Conservation (phyloP, 2,797 vertebrate species). For the Chanos chanos region DNA sequence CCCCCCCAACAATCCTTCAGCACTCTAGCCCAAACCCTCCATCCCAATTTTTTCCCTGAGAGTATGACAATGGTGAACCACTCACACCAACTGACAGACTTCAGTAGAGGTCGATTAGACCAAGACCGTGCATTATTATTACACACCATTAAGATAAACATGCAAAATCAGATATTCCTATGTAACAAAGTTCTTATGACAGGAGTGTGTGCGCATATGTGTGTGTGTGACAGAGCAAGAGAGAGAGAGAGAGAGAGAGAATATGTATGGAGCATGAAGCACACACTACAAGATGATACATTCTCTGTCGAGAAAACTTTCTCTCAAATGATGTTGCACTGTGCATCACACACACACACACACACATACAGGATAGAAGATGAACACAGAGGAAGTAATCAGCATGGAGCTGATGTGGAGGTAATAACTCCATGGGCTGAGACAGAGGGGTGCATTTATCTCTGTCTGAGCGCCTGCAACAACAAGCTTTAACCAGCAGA, state of each 20-base stretch:
- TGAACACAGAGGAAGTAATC: constrained; percentile 33
- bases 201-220: not conserved
- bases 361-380: constrained; percentile 14
- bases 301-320: too few species aligned
- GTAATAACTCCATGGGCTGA: constrained; percentile 49
- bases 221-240: not conserved
- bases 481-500: constrained; percentile 39
- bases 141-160: not conserved
- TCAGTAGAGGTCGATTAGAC: not conserved
- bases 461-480: too few species aligned
- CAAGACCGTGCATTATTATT: not conserved
- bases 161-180: not conserved
- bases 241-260: not conserved
- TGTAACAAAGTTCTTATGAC: not conserved
- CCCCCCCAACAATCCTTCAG: too few species aligned
- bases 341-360: not conserved
- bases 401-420: constrained; percentile 45
- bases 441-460: constrained; percentile 48
- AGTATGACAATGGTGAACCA: too few species aligned
- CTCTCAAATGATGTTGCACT: constrained; percentile 17
- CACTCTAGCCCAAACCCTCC: too few species aligned
- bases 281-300: too few species aligned
- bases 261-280: not conserved
- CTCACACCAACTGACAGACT: not conserved
- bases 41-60: too few species aligned